phyloP scores from a whole-genome alignment of 2,797 vertebrate species.

The Sardinella longiceps region DNA sequence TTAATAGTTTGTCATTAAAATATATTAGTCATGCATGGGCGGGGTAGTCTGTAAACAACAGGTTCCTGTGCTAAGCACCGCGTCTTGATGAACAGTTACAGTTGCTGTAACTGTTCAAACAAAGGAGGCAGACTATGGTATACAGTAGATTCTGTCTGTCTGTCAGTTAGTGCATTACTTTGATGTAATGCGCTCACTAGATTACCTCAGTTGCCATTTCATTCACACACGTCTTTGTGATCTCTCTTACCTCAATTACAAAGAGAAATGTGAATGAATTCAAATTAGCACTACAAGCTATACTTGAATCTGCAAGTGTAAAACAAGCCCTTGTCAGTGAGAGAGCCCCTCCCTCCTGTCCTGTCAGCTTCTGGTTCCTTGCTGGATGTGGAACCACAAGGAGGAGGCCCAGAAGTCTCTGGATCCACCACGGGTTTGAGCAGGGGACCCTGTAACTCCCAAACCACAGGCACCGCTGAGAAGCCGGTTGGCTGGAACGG shows the following conservation, averaged over 20 bases:
- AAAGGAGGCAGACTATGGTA: neutral
- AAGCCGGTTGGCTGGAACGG: neutral
- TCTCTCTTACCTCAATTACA: neutral
- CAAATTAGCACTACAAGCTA: neutral
- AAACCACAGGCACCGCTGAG: slow-evolving; percentile 16
- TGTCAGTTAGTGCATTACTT: neutral
- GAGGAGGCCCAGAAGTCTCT: neutral
- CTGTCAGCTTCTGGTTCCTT: neutral
- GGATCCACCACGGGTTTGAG: neutral
- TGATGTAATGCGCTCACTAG: neutral
- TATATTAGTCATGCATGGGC: neutral
- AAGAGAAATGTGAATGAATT: neutral
- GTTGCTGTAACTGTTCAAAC: neutral
- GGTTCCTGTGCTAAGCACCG: neutral
- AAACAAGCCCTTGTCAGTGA: neutral
- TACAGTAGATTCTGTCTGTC: neutral
- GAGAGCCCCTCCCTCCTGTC: neutral
- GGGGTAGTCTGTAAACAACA: neutral
- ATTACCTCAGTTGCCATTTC: neutral
- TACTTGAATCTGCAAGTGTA: neutral
- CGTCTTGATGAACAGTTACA: neutral
- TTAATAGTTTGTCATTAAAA: neutral
- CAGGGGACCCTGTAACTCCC: slow-evolving; percentile 5
- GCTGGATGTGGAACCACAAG: neutral
- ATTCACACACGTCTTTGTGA: neutral